Evolutionary conservation across 2,113 vertebrate genomes (phyloP).

Genomic region (Arvicanthis niloticus): DNA sequence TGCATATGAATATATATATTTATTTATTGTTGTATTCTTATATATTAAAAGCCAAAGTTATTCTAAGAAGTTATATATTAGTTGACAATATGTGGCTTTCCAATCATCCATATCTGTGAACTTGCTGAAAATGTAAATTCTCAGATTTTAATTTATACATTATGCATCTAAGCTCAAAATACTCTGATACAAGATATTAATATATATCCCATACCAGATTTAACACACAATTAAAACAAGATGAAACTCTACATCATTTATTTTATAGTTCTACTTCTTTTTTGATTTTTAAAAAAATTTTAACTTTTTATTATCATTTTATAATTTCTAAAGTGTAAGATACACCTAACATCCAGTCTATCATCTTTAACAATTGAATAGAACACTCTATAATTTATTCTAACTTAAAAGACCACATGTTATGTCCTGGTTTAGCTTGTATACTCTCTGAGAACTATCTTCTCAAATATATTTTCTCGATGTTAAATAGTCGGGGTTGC

Average conservation of each 20-base stretch:
- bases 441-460: too few species aligned
- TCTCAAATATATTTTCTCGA: too few species aligned
- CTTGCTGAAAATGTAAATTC: neutral
- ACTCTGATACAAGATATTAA: neutral
- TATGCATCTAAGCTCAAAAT: neutral
- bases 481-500: too few species aligned
- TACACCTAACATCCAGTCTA: too few species aligned
- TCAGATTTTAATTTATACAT: neutral
- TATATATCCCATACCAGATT: neutral
- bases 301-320: too few species aligned
- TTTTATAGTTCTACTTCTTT: neutral
- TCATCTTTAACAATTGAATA: too few species aligned
- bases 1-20: neutral
- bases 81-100: neutral
- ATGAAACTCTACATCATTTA: neutral
- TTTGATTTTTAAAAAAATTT: too few species aligned
- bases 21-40: neutral
- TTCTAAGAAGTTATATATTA: neutral
- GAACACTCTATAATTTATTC: too few species aligned
- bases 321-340: too few species aligned
- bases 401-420: too few species aligned
- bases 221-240: neutral
- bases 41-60: neutral
- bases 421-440: too few species aligned
- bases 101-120: neutral